A percentile compares a stretch with the other conserved stretches of the same genome.
phyloP scores from a whole-genome alignment of 2,888 invertebrate species.

The Ectemnius cavifrons region DNA sequence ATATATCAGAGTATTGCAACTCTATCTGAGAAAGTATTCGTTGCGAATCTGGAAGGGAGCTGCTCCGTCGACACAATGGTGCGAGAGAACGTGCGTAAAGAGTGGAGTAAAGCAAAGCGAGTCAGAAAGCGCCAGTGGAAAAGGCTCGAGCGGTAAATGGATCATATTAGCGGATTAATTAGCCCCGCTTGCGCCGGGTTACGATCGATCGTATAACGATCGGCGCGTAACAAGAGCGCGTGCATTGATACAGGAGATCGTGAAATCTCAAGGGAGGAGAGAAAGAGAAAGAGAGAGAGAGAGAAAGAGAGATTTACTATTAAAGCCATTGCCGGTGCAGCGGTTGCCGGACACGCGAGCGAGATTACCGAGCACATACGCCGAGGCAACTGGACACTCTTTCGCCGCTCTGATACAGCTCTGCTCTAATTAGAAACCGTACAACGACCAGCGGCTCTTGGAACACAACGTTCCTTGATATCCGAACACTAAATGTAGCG shows the following conservation, averaged over 20 bases:
- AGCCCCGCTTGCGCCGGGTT: slow-evolving; percentile 56
- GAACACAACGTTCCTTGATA: not conserved
- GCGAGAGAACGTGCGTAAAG: not conserved
- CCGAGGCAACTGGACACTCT: slow-evolving; percentile 5
- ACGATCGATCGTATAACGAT: slow-evolving; percentile 56
- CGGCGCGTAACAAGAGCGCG: slow-evolving; percentile 41
- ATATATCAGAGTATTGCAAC: slow-evolving; percentile 29
- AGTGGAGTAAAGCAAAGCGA: slow-evolving; percentile 8
- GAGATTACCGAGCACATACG: not conserved
- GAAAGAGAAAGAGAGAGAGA: too few species aligned
- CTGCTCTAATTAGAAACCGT: slow-evolving; percentile 22
- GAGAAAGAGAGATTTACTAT: slow-evolving; percentile 34
- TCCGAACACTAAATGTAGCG: not conserved
- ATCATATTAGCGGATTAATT: slow-evolving; percentile 69
- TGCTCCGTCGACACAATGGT: not conserved
- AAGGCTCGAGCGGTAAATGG: slow-evolving; percentile 45
- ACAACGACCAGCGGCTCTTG: slow-evolving; percentile 9
- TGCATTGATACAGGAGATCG: slow-evolving; percentile 47
- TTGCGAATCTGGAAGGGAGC: not conserved
- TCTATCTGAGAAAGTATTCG: slow-evolving; percentile 10
- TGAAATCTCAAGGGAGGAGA: slow-evolving; percentile 19
- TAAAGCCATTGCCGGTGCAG: slow-evolving; percentile 1
- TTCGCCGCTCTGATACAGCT: slow-evolving; percentile 16
- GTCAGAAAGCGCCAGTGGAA: slow-evolving; percentile 35
- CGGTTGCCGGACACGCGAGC: not conserved